Evolutionary conservation across 2,888 invertebrate genomes (phyloP).

Genomic region (Eugnorisma glareosa): DNA sequence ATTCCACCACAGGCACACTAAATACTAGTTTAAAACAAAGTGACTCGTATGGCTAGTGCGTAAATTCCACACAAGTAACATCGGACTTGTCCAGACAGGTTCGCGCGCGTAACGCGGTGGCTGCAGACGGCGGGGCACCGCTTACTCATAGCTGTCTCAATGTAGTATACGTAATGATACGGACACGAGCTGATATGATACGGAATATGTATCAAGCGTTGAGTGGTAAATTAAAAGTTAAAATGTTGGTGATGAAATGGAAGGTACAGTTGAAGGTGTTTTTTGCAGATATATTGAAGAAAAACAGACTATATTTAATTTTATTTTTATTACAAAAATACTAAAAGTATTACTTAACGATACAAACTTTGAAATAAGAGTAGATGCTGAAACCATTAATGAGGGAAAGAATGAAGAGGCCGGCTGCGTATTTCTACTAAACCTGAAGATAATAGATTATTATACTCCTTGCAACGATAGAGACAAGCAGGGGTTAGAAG

Average conservation of each 20-base stretch:
- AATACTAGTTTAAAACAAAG: constrained; percentile 53
- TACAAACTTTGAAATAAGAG: neutral
- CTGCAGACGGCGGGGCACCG: constrained; percentile 78
- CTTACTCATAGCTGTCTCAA: constrained; percentile 76
- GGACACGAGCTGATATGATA: constrained; percentile 57
- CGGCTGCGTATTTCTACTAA: neutral
- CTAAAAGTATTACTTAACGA: neutral
- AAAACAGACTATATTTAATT: neutral
- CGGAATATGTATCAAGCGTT: constrained; percentile 38
- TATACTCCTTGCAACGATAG: neutral
- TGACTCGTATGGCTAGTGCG: constrained; percentile 61
- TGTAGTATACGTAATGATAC: constrained; percentile 67
- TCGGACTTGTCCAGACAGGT: constrained; percentile 75
- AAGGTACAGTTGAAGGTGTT: neutral
- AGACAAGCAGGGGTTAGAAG: neutral
- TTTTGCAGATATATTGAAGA: neutral
- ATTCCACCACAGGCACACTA: neutral
- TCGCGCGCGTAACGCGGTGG: constrained; percentile 80
- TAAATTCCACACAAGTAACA: constrained; percentile 70
- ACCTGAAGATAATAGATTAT: neutral
- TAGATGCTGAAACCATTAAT: neutral
- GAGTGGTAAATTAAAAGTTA: constrained; percentile 18
- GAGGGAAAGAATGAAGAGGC: neutral
- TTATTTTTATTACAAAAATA: neutral
- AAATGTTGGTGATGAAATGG: neutral